A percentile compares a stretch with the other conserved stretches of the same genome.
phyloP scores from a whole-genome alignment of 2,797 vertebrate species.

The Pagetopsis macropterus region DNA sequence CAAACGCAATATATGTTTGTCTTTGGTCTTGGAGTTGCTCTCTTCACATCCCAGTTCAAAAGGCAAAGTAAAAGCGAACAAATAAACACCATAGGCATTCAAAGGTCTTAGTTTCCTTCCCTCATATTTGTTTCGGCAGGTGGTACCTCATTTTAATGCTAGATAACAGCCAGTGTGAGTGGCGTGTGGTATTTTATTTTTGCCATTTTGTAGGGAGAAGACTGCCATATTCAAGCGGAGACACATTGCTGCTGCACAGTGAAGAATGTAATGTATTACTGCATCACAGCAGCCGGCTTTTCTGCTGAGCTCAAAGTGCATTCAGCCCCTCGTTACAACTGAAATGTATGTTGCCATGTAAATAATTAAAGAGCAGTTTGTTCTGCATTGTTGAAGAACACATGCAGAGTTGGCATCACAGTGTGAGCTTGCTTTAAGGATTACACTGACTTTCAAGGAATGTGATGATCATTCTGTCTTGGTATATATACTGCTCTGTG shows the following conservation, averaged over 20 bases:
- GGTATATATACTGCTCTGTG: conserved; percentile 56
- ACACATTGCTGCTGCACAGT: conserved; percentile 43
- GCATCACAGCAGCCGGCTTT: conserved; percentile 40
- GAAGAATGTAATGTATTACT: conserved; percentile 38
- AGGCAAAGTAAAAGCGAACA: conserved; percentile 21
- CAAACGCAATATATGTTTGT: conserved; percentile 63
- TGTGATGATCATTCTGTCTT: conserved; percentile 23
- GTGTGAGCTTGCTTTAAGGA: conserved; percentile 10
- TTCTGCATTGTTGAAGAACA: conserved; percentile 44
- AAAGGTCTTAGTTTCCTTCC: conserved; percentile 22
- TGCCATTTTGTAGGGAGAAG: conserved; percentile 44
- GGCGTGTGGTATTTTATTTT: conserved; percentile 39
- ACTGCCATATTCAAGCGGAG: conserved; percentile 48
- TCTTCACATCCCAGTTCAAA: conserved; percentile 37
- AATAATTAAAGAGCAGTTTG: conserved; percentile 70
- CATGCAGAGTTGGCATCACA: conserved; percentile 10
- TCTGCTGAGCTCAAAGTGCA: conserved; percentile 36
- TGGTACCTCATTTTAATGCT: conserved; percentile 35
- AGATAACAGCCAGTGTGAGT: conserved; percentile 49
- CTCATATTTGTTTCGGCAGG: conserved; percentile 4
- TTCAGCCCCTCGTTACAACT: conserved; percentile 36
- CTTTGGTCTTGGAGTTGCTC: conserved; percentile 30
- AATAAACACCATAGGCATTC: neutral
- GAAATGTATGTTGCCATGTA: conserved; percentile 56
- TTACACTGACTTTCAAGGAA: conserved; percentile 45